These are phyloP conservation scores for Pteromalus puparum DNA, from an alignment of 1,140 invertebrate genomes.

Conservation along the genomic window DNA sequence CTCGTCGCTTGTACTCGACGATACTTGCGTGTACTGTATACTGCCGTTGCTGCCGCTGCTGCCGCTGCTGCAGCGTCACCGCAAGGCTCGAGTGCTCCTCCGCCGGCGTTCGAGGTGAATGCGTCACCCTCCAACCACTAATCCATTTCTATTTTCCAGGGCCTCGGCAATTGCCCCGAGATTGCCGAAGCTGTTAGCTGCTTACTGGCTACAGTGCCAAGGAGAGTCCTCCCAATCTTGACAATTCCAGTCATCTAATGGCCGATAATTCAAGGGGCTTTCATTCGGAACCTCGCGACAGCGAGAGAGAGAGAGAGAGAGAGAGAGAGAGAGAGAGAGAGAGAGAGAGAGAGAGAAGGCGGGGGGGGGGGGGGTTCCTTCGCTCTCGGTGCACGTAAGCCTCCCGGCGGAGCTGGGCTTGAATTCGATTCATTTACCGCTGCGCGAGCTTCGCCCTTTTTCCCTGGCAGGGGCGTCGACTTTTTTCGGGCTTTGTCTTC, in stretches of 20 bases:
- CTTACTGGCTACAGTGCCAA: not conserved
- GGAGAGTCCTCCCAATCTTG: slow-evolving; percentile 36
- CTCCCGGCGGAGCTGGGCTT: not conserved
- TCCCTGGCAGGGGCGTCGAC: not conserved
- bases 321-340: slow-evolving; percentile 8
- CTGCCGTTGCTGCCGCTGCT: not conserved
- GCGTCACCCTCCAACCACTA: slow-evolving; percentile 27
- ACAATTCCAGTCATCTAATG: slow-evolving; percentile 51
- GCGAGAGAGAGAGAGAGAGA: not conserved
- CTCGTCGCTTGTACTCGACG: not conserved
- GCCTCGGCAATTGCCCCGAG: slow-evolving; percentile 25
- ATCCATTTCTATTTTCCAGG: slow-evolving; percentile 42
- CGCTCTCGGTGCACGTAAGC: not conserved
- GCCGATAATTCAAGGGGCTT: slow-evolving; percentile 42
- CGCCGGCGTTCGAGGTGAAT: not conserved
- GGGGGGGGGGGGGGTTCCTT: not conserved
- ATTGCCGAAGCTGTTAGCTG: slow-evolving; percentile 32
- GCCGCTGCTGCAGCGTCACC: not conserved
- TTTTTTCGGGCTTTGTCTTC: not conserved
- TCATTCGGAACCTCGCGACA: slow-evolving; percentile 1
- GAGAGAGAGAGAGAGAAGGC: not conserved
- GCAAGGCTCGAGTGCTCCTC: not conserved
- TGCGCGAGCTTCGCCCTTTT: not conserved
- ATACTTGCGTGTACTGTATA: not conserved
- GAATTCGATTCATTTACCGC: slow-evolving; percentile 39